Conservation (phyloP, 2,888 invertebrate genomes). For the Metallyticus violacea region DNA sequence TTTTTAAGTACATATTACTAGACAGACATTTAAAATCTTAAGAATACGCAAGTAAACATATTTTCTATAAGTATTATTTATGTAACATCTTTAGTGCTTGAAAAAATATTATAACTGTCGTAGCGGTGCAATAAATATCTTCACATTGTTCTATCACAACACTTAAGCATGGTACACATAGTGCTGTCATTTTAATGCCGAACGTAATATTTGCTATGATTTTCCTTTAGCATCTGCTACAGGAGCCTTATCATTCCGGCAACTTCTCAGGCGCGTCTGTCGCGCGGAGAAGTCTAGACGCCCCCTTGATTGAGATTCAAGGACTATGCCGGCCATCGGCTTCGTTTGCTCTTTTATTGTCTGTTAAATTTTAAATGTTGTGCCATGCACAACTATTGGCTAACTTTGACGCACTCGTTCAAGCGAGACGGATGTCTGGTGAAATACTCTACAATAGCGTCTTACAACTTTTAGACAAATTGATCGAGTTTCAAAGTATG, state of each 20-base stretch:
- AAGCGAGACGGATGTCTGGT: not conserved
- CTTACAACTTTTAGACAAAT: not conserved
- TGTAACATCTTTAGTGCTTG: too few species aligned
- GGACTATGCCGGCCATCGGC: not conserved
- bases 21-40: too few species aligned
- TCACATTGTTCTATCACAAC: too few species aligned
- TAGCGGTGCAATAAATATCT: too few species aligned
- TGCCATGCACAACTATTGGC: not conserved
- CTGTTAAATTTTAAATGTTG: not conserved
- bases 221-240: too few species aligned
- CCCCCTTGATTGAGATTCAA: not conserved
- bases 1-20: too few species aligned
- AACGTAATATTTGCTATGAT: too few species aligned
- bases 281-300: not conserved
- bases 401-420: not conserved
- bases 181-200: too few species aligned
- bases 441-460: not conserved
- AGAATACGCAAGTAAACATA: too few species aligned
- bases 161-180: not conserved
- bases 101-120: too few species aligned
- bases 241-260: not conserved
- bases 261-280: not conserved
- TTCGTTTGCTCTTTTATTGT: not conserved
- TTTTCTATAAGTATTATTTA: too few species aligned
- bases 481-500: not conserved